A percentile compares a stretch with the other conserved stretches of the same genome.
Conservation (phyloP, 2,888 invertebrate species). For the Azorinus chamasolen region DNA sequence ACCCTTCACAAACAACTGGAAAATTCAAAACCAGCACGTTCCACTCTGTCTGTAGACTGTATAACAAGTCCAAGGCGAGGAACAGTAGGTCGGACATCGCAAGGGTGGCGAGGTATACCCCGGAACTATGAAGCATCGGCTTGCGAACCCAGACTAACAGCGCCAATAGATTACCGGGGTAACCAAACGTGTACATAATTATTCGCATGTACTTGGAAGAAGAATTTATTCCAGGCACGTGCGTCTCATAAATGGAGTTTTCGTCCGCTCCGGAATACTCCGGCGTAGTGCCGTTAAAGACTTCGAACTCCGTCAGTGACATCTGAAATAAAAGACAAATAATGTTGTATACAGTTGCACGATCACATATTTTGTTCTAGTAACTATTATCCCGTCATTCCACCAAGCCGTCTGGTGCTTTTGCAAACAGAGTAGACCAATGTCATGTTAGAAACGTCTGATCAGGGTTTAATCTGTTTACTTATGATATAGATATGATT, state of each 20-base stretch:
- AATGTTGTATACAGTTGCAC: too few species aligned
- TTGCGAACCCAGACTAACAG: constrained; percentile 85
- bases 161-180: constrained; percentile 84
- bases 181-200: constrained; percentile 83
- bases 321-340: too few species aligned
- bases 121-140: constrained; percentile 85
- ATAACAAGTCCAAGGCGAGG: constrained; percentile 80
- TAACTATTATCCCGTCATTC: too few species aligned
- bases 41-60: constrained; percentile 83
- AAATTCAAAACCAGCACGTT: constrained; percentile 69
- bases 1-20: constrained; percentile 83
- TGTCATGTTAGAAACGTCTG: too few species aligned
- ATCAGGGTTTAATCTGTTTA: too few species aligned
- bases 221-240: constrained; percentile 60
- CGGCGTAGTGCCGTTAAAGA: too few species aligned
- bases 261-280: constrained; percentile 15
- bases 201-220: constrained; percentile 66
- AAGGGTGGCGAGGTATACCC: constrained; percentile 85
- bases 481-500: too few species aligned
- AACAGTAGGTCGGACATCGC: constrained; percentile 84
- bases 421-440: too few species aligned
- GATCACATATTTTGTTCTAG: too few species aligned
- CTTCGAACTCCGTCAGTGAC: too few species aligned
- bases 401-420: too few species aligned
- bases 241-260: constrained; percentile 60